phyloP scores from a whole-genome alignment of 2,113 vertebrate genomes.

The Cavia aperea region DNA sequence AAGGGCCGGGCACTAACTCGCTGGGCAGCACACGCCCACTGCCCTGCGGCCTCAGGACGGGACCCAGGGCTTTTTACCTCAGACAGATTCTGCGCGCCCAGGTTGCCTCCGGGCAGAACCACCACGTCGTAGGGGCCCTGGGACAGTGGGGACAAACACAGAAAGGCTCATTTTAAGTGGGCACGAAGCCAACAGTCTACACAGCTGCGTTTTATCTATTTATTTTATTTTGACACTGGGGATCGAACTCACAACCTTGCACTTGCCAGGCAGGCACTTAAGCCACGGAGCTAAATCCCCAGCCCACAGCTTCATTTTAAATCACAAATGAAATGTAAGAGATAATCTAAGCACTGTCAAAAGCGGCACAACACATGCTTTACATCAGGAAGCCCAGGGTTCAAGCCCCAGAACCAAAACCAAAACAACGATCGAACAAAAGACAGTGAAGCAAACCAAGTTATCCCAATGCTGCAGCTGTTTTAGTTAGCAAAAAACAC shows the following conservation, averaged over 20 bases:
- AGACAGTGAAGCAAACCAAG: neutral
- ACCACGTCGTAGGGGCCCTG: conserved; percentile 96
- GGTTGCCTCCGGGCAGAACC: conserved; percentile 91
- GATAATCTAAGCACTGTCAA: neutral
- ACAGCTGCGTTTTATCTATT: neutral
- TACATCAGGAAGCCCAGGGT: neutral
- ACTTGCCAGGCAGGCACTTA: no score
- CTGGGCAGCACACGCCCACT: neutral
- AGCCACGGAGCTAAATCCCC: no score
- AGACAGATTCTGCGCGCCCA: conserved; percentile 92
- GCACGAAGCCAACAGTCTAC: neutral
- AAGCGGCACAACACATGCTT: fast-evolving
- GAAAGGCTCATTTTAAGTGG: neutral
- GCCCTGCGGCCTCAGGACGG: no score
- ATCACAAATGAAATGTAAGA: neutral
- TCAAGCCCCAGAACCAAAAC: neutral
- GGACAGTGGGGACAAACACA: conserved; percentile 14
- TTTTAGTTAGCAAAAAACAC: neutral
- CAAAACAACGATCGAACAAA: neutral
- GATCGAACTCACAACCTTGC: no score
- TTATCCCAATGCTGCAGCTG: neutral
- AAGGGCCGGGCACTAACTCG: neutral
- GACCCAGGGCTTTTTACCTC: conserved; percentile 80
- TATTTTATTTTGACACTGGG: no score
- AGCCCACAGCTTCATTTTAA: neutral